Conservation (phyloP, 2,797 vertebrate genomes). For the Caiman crocodilus region DNA sequence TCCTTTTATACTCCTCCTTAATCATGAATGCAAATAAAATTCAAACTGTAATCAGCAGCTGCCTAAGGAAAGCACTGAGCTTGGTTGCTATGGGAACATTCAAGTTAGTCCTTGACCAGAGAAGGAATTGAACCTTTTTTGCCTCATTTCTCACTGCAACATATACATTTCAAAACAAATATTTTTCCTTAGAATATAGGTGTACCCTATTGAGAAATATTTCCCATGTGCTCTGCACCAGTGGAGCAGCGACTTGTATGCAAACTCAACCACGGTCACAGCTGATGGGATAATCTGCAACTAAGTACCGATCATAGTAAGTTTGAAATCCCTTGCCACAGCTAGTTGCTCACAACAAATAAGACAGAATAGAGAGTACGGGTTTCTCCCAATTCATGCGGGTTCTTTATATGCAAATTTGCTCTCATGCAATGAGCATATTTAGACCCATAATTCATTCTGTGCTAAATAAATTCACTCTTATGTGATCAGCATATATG, state of each 20-base stretch:
- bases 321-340: background rate
- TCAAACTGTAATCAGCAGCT: constrained; percentile 82
- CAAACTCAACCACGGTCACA: background rate
- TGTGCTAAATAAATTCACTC: too few relatives aligned
- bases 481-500: too few relatives aligned
- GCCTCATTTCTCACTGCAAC: background rate
- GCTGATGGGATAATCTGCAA: background rate
- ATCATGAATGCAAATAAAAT: constrained; percentile 86
- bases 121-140: constrained; percentile 64
- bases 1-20: constrained; percentile 80
- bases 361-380: background rate
- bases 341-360: fast-evolving
- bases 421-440: too few relatives aligned
- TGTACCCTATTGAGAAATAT: background rate
- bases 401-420: too few relatives aligned
- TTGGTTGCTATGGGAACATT: constrained; percentile 81
- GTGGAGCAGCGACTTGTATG: background rate
- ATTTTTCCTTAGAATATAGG: fast-evolving
- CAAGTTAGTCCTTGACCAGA: constrained; percentile 80
- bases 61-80: constrained; percentile 74
- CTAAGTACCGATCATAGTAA: background rate
- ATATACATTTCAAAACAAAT: background rate
- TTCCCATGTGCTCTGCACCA: background rate
- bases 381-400: too few relatives aligned
- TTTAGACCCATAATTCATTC: too few relatives aligned